Evolutionary conservation across 2,888 invertebrate genomes (phyloP).

Genomic region (Prostheceraeus crozeri): DNA sequence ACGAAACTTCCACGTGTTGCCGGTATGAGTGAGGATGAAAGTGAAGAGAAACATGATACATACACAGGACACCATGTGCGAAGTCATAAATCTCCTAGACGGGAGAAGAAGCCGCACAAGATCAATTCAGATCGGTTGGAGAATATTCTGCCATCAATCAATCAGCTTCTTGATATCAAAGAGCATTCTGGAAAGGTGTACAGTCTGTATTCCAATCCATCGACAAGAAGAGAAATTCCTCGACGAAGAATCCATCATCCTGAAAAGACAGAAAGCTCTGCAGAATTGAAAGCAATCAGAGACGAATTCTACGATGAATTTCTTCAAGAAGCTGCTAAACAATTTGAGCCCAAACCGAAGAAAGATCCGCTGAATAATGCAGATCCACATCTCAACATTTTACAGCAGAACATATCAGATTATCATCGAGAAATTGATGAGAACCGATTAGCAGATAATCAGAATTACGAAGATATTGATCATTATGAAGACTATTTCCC

Average conservation of each 20-base stretch:
- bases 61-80: too few relatives aligned
- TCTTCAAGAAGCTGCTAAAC: neutral
- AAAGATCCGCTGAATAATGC: too few relatives aligned
- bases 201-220: constrained; percentile 23
- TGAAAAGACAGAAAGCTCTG: too few relatives aligned
- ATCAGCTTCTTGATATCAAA: constrained; percentile 9
- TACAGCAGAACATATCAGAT: neutral
- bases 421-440: neutral
- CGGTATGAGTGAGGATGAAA: too few relatives aligned
- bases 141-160: constrained; percentile 10
- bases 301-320: constrained; percentile 2
- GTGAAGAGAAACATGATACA: neutral
- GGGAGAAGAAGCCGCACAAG: neutral
- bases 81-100: neutral
- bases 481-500: too few relatives aligned
- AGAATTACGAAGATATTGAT: constrained; percentile 13
- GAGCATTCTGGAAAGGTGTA: neutral
- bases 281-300: too few relatives aligned
- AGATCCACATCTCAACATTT: too few relatives aligned
- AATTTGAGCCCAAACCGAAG: too few relatives aligned
- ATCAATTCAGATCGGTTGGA: constrained; percentile 2
- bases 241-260: too few relatives aligned
- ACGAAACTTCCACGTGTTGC: constrained; percentile 19
- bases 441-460: neutral
- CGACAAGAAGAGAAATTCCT: too few relatives aligned